These are phyloP conservation scores for Myzus persicae DNA, from an alignment of 1,140 invertebrate genomes.

Conservation along the genomic window DNA sequence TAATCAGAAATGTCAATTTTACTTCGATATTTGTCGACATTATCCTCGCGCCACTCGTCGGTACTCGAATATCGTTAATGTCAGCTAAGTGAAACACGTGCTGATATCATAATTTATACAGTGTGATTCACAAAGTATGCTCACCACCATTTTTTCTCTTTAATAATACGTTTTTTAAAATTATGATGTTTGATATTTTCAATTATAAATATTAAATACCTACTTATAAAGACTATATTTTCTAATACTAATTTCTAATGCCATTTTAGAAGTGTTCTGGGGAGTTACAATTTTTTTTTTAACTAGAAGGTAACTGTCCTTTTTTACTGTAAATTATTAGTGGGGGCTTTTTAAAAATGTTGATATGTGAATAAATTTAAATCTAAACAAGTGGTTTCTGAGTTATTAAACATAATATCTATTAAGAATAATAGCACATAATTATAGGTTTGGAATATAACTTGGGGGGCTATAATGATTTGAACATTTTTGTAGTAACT, in stretches of 20 bases:
- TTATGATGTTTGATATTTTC: neutral
- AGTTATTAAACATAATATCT: too few relatives aligned
- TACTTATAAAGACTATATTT: neutral
- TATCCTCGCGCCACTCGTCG: neutral
- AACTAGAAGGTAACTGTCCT: too few relatives aligned
- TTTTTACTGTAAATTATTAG: neutral
- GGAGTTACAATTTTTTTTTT: neutral
- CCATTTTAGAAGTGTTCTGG: neutral
- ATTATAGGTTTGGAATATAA: too few relatives aligned
- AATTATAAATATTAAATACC: too few relatives aligned
- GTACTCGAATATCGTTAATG: neutral
- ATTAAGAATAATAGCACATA: too few relatives aligned
- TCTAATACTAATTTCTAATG: neutral
- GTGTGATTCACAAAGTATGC: neutral
- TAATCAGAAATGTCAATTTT: conserved; percentile 4
- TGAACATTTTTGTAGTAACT: too few relatives aligned
- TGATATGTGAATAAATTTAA: too few relatives aligned
- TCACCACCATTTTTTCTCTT: neutral
- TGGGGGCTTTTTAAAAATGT: neutral
- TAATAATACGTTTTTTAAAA: neutral
- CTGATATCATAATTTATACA: neutral
- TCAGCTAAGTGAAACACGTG: neutral
- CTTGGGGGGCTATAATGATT: too few relatives aligned
- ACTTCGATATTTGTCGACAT: neutral
- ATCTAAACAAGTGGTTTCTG: too few relatives aligned